A percentile compares a stretch with the other conserved stretches of the same genome.
phyloP scores from a whole-genome alignment of 2,797 vertebrate species.

The Sebastes jordani region DNA sequence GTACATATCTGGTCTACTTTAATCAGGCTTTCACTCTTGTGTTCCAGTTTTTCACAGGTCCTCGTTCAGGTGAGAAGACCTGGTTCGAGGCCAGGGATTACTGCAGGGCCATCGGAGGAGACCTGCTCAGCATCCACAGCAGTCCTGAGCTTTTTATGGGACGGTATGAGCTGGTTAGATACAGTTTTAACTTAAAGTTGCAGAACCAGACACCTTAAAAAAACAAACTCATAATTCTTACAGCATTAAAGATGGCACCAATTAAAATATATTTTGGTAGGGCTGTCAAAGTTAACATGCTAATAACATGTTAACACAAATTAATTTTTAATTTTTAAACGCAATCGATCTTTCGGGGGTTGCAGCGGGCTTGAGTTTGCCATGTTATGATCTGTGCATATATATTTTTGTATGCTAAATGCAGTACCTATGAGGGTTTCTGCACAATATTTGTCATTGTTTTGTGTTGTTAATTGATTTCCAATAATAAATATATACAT shows the following conservation, averaged over 20 bases:
- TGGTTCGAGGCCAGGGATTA: constrained; percentile 90
- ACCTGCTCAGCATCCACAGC: constrained; percentile 87
- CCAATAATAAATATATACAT: no score
- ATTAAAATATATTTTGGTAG: not conserved
- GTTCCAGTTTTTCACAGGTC: constrained; percentile 68
- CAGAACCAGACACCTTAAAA: not conserved
- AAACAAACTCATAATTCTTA: not conserved
- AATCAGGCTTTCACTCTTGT: not conserved
- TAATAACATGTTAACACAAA: no score
- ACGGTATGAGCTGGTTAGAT: constrained; percentile 14
- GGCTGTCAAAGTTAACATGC: no score
- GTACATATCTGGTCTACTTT: not conserved
- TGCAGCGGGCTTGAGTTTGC: no score
- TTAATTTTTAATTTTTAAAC: no score
- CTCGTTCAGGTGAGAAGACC: constrained; percentile 78
- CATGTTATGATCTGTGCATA: no score
- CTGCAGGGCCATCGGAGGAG: constrained; percentile 88
- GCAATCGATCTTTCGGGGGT: no score
- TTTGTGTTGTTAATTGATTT: no score
- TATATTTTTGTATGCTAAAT: no score
- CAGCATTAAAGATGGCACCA: not conserved
- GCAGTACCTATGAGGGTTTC: no score
- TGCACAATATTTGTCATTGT: no score
- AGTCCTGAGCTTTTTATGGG: constrained; percentile 62
- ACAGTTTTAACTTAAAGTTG: not conserved